Conservation (phyloP, 2,797 vertebrate genomes). For the Leptatherina wallacei region DNA sequence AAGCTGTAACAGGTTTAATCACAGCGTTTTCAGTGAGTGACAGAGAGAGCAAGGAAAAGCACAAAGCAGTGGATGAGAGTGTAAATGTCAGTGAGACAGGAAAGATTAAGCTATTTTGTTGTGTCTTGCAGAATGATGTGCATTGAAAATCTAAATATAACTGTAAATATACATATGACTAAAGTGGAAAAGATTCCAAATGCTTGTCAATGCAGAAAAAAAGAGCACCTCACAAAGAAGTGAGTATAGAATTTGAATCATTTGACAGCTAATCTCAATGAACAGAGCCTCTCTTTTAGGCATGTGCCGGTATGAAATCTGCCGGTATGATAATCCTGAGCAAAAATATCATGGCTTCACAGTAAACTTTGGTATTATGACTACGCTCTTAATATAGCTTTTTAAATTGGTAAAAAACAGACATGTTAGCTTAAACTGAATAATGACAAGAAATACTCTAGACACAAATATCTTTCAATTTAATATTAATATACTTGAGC, state of each 20-base stretch:
- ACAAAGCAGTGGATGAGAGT: not conserved
- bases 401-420: too few relatives aligned
- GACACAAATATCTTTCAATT: too few relatives aligned
- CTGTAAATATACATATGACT: not conserved
- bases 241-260: too few relatives aligned
- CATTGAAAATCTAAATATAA: not conserved
- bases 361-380: too few relatives aligned
- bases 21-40: not conserved
- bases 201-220: not conserved
- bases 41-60: not conserved
- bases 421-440: too few relatives aligned
- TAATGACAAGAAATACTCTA: too few relatives aligned
- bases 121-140: not conserved
- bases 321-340: too few relatives aligned
- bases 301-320: too few relatives aligned
- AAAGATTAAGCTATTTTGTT: not conserved
- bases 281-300: not conserved
- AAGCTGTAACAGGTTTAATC: not conserved
- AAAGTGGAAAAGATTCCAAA: not conserved
- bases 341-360: too few relatives aligned
- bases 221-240: not conserved
- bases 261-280: not conserved
- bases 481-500: too few relatives aligned
- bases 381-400: too few relatives aligned
- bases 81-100: not conserved